These are phyloP conservation scores for Epinephelus awoara DNA, from an alignment of 2,797 vertebrate species.

Conservation along the genomic window DNA sequence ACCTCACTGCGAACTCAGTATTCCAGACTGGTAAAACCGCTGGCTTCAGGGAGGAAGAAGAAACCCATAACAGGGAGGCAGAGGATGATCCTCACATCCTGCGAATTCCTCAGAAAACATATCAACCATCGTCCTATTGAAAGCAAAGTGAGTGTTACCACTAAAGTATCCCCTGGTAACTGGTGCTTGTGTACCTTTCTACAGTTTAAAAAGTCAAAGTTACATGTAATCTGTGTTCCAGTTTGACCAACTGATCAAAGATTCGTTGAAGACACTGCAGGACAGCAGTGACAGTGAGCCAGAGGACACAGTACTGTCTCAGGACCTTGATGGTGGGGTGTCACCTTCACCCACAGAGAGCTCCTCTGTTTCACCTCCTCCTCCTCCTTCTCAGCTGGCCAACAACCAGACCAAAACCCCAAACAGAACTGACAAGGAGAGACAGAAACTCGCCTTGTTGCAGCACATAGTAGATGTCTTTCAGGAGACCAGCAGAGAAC, in stretches of 20 bases:
- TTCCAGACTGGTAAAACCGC: not conserved
- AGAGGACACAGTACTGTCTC: not conserved
- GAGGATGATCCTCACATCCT: not conserved
- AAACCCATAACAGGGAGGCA: not conserved
- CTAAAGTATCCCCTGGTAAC: not conserved
- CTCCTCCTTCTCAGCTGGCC: not conserved
- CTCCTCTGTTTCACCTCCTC: slow-evolving; percentile 15
- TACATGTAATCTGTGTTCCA: not conserved
- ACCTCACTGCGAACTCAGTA: not conserved
- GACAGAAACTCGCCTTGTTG: slow-evolving; percentile 1
- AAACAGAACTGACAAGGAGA: not conserved
- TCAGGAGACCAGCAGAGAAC: not conserved
- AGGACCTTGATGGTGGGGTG: not conserved
- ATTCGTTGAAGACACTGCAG: not conserved
- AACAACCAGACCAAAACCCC: not conserved
- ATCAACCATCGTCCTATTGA: not conserved
- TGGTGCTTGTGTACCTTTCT: not conserved
- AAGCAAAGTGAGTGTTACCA: not conserved
- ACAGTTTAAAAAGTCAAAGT: not conserved
- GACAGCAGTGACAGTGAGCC: not conserved
- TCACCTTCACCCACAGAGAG: slow-evolving; percentile 2
- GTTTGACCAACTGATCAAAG: not conserved
- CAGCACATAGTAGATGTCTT: not conserved
- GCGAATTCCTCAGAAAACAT: not conserved
- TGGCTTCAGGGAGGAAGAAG: not conserved